Percentiles rank a stretch among this genome's conserved stretches.
Evolutionary conservation across 2,888 invertebrate species (phyloP).

Genomic region (Teinopalpus imperialis): DNA sequence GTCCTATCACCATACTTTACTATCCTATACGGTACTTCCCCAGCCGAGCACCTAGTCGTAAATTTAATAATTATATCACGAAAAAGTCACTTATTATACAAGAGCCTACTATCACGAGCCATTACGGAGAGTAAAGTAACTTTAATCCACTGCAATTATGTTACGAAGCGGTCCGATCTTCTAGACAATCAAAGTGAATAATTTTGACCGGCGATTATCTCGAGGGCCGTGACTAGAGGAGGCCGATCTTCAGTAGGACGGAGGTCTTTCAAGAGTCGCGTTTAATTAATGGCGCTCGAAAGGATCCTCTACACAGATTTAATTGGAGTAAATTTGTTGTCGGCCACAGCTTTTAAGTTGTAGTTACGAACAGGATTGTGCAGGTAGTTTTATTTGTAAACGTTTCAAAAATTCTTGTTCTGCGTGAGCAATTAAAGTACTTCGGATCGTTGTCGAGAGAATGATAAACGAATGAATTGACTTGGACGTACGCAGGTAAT

Average conservation of each 20-base stretch:
- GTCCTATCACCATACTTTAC: too few relatives aligned
- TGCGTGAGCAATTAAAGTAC: too few relatives aligned
- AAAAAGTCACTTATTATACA: too few relatives aligned
- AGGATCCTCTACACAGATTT: constrained; percentile 43
- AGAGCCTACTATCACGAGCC: constrained; percentile 17
- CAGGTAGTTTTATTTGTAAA: too few relatives aligned
- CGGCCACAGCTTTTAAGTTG: constrained; percentile 27
- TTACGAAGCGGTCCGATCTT: constrained; percentile 51
- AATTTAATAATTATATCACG: background rate
- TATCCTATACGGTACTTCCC: background rate
- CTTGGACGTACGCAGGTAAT: too few relatives aligned
- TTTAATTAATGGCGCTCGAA: constrained; percentile 64
- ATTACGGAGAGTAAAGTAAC: constrained; percentile 7
- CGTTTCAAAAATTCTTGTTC: too few relatives aligned
- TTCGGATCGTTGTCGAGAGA: too few relatives aligned
- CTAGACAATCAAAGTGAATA: constrained; percentile 69
- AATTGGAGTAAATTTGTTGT: constrained; percentile 52
- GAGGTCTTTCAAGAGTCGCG: constrained; percentile 45
- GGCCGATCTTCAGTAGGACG: constrained; percentile 41
- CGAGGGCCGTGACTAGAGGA: constrained; percentile 46
- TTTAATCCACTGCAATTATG: constrained; percentile 55
- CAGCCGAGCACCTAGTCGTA: background rate
- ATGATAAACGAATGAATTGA: too few relatives aligned
- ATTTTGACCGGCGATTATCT: constrained; percentile 69
- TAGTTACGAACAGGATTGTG: constrained; percentile 4